Evolutionary conservation across 2,113 vertebrate species (phyloP), one percentile per base, ranked within the genome.

Genomic region (Montifringilla adamsi): DNA sequence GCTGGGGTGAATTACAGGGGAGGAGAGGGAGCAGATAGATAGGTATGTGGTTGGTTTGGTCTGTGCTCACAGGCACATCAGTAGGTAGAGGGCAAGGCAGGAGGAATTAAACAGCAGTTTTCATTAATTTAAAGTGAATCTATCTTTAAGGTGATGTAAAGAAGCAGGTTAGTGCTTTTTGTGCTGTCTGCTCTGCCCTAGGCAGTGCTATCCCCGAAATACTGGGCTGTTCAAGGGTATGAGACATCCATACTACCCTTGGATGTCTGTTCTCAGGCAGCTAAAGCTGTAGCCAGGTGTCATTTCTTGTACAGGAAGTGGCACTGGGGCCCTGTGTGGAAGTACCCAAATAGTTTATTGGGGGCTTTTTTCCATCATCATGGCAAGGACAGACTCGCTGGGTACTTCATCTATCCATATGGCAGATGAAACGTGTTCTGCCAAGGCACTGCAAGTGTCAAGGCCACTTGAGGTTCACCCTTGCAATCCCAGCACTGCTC

Each of bases 1-100:
- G 44, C 21, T 33, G 21, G 46, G 33, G 5, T 44, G 53, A 89
- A 4, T 39, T 70, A 6, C 19, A 64, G 21, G 23, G 47, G 10
- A 84, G 14, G 16, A 67, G 55, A 9, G 39, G 39, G 35, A 44
- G 33, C 19, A 26, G 39, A 16, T 20, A 26, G 39, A 16, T 20
- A 9, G 10, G 22, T 43, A 5, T 52, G 30, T 43, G 23, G 8
- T n/a, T 53, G 28, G 14, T 56, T 81, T 83, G 46, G 37, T 13
- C n/a, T 69, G 10, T 73, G 13, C 55, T 73, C 23, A 8, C 0
- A 1, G 53, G 37, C 16, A 20, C 0, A 0, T 43, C 18, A 3
- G 46, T 73, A 63, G 27, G 15, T 73, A 44, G 35, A 86, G 50
- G 46, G n/a, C 59, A 46, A n/a, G 46, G 19, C 73, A 53, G 53